These are phyloP conservation scores for Porphyrio hochstetteri DNA, from an alignment of 2,113 vertebrate genomes.

Conservation along the genomic window DNA sequence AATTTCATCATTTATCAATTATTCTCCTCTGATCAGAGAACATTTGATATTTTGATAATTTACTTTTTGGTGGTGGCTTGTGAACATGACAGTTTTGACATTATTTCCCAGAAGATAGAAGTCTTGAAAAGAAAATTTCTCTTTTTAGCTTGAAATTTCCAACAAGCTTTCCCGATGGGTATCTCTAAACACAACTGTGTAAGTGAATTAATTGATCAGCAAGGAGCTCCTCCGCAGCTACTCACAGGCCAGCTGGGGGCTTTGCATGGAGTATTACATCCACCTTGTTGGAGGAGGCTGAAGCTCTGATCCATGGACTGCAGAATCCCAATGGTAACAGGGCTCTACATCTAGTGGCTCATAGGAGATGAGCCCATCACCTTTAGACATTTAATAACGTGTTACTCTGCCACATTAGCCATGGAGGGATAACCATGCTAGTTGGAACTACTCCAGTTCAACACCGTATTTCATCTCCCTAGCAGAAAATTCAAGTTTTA, in stretches of 20 bases:
- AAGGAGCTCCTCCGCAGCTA: background rate
- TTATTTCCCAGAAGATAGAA: background rate
- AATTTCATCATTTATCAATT: background rate
- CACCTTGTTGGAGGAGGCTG: background rate
- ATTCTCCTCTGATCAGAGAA: background rate
- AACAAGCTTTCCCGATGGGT: background rate
- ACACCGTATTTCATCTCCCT: background rate
- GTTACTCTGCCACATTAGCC: background rate
- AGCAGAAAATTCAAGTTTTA: background rate
- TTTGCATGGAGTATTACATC: background rate
- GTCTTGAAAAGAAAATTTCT: background rate
- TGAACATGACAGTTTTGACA: background rate
- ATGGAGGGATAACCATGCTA: background rate
- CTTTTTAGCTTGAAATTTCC: background rate
- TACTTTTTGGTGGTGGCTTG: background rate
- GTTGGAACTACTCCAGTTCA: background rate
- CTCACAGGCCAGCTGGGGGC: background rate
- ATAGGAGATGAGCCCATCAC: background rate
- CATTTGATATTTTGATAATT: background rate
- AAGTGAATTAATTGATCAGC: background rate
- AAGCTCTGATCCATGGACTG: background rate
- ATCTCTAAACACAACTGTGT: background rate
- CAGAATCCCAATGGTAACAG: background rate
- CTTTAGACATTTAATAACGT: background rate
- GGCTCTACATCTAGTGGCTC: background rate